Evolutionary conservation across 2,797 vertebrate genomes (phyloP).

Genomic region (Rallus crepitans): DNA sequence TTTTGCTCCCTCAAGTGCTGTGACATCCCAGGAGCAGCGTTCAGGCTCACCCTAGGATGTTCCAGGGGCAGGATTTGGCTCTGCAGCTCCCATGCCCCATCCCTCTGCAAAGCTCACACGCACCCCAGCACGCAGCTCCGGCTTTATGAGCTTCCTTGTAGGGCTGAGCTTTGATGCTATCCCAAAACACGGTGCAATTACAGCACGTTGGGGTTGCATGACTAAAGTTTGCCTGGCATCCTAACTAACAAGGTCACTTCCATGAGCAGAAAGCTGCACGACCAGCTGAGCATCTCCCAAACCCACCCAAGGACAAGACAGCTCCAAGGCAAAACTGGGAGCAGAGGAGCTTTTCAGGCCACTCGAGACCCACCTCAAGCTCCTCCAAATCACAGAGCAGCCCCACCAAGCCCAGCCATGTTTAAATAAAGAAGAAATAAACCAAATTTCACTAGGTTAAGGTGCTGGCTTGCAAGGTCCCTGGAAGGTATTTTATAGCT

Average conservation of each 20-base stretch:
- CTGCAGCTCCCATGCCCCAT: fast-evolving
- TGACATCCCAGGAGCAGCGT: fast-evolving
- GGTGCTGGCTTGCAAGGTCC: not conserved
- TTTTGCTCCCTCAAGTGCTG: not conserved
- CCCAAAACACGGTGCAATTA: fast-evolving
- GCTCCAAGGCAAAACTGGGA: not conserved
- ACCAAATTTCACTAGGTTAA: not conserved
- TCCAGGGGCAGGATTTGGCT: not conserved
- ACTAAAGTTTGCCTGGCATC: not conserved
- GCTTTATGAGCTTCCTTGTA: not conserved
- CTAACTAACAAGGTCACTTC: fast-evolving
- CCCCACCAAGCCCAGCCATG: fast-evolving
- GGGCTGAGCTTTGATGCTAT: not conserved
- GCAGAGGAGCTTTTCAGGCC: not conserved
- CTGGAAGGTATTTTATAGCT: not conserved
- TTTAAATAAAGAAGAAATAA: not conserved
- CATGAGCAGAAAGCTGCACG: not conserved
- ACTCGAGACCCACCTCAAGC: not conserved
- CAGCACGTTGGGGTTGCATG: not conserved
- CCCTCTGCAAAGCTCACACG: not conserved
- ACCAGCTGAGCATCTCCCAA: not conserved
- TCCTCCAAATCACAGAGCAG: not conserved
- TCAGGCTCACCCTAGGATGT: fast-evolving
- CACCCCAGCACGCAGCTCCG: fast-evolving
- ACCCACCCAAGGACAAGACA: not conserved